Percentiles rank a stretch among this genome's conserved stretches.
phyloP scores from a whole-genome alignment of 2,797 vertebrate species.

The Tolypeutes matacus region DNA sequence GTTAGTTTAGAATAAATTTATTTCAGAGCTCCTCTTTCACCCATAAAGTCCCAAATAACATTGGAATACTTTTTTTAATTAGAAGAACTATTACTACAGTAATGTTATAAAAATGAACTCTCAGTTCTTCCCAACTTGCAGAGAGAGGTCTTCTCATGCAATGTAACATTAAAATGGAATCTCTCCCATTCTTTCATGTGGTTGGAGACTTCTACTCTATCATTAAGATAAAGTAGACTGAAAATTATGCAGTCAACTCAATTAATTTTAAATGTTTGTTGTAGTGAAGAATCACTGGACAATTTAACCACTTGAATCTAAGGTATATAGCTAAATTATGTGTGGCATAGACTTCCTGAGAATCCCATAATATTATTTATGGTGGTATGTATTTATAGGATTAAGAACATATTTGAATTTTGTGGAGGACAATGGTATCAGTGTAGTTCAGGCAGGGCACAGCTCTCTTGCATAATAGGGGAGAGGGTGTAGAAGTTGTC shows the following conservation, averaged over 20 bases:
- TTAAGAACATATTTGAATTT: slow-evolving; percentile 67
- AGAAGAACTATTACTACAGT: not conserved
- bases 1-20: not conserved
- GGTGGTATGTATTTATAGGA: slow-evolving; percentile 67
- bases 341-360: slow-evolving; percentile 65
- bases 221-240: no score
- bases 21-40: not conserved
- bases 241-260: no score
- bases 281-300: slow-evolving; percentile 3
- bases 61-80: not conserved
- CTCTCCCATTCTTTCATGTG: not conserved
- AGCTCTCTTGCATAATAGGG: no score
- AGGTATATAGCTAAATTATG: slow-evolving; percentile 58
- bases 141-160: not conserved
- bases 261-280: not conserved
- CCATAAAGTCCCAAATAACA: slow-evolving; percentile 27
- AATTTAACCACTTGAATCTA: slow-evolving; percentile 53
- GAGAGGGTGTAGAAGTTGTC: no score
- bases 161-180: not conserved
- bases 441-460: no score
- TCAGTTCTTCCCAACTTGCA: not conserved
- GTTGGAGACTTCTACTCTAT: not conserved
- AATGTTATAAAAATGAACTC: not conserved
- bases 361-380: slow-evolving; percentile 56
- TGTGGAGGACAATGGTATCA: no score